Evolutionary conservation across 2,797 vertebrate species (phyloP).

Genomic region (Chelmon rostratus): DNA sequence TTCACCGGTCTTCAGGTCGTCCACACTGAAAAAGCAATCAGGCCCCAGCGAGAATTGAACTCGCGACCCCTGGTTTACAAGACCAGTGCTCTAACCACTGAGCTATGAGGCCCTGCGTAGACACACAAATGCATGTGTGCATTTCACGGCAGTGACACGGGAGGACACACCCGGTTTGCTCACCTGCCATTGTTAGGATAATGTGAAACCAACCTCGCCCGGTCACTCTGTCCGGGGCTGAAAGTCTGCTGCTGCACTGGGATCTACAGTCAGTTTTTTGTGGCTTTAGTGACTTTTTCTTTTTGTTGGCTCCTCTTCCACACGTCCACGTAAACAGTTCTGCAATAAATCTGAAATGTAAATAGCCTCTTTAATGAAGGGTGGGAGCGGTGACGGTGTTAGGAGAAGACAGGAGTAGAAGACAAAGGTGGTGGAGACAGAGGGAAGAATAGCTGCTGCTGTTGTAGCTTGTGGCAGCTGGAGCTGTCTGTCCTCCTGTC

Average conservation of each 20-base stretch:
- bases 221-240: neutral
- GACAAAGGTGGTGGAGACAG: neutral
- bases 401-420: neutral
- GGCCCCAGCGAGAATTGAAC: slow-evolving; percentile 84
- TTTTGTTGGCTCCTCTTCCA: neutral
- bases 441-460: slow-evolving; percentile 10
- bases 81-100: slow-evolving; percentile 85
- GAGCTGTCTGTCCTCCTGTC: slow-evolving; percentile 28
- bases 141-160: fast-evolving
- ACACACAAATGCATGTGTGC: no score
- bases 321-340: no score
- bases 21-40: fast-evolving
- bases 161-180: slow-evolving; percentile 16
- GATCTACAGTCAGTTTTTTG: neutral
- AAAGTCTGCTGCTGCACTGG: neutral
- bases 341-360: no score
- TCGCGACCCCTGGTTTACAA: slow-evolving; percentile 84
- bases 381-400: neutral
- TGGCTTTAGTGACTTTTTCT: neutral
- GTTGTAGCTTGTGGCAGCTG: slow-evolving; percentile 18
- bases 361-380: neutral
- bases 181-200: neutral
- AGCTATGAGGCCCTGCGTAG: slow-evolving; percentile 83
- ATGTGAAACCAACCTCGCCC: slow-evolving; percentile 15
- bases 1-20: neutral